Percentiles rank a stretch among this genome's conserved stretches.
Conservation (phyloP, 2,113 vertebrate species). For the Argyrosomus japonicus region DNA sequence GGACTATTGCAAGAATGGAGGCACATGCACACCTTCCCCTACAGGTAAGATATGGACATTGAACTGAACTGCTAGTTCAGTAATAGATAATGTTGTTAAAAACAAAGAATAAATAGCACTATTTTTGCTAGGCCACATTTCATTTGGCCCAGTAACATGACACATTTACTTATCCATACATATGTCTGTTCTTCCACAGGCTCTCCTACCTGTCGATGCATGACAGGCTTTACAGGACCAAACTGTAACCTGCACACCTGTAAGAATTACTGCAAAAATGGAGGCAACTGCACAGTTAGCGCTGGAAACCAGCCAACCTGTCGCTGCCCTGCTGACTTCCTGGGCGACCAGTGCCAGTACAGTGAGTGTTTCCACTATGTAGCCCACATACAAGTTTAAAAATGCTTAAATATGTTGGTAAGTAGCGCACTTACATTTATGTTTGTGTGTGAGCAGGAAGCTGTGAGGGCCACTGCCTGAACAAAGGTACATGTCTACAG, state of each 20-base stretch:
- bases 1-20: slow-evolving; percentile 94
- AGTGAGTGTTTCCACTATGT: slow-evolving; percentile 84
- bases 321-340: slow-evolving; percentile 86
- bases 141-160: neutral
- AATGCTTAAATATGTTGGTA: neutral
- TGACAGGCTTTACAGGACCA: slow-evolving; percentile 92
- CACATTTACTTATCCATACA: neutral
- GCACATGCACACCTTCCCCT: slow-evolving; percentile 93
- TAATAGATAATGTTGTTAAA: neutral
- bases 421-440: neutral
- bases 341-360: slow-evolving; percentile 95
- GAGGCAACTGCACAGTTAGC: slow-evolving; percentile 92
- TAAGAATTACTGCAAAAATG: slow-evolving; percentile 90
- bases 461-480: slow-evolving; percentile 90
- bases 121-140: too few relatives aligned
- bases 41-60: slow-evolving; percentile 83
- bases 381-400: neutral
- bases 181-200: slow-evolving; percentile 80
- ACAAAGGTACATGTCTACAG: slow-evolving; percentile 90
- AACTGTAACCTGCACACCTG: slow-evolving; percentile 92
- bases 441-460: slow-evolving; percentile 79
- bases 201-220: slow-evolving; percentile 94
- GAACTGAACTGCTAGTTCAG: neutral
- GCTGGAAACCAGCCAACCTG: slow-evolving; percentile 95
- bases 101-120: too few relatives aligned